Evolutionary conservation across 2,113 vertebrate species (phyloP), one percentile per base, ranked within the genome.

Genomic region (Pseudopodoces humilis): DNA sequence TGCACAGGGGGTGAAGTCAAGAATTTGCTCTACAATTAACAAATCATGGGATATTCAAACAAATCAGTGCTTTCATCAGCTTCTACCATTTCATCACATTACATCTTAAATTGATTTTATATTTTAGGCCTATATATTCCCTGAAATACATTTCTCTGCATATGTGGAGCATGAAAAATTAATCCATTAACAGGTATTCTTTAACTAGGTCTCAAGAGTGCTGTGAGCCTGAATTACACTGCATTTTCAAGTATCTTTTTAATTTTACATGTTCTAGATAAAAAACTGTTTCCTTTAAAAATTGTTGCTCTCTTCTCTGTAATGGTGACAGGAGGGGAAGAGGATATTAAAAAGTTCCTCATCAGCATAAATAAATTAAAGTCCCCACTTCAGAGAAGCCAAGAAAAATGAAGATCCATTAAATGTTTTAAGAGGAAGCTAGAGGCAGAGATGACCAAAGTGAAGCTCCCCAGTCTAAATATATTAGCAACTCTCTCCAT

Each of bases 361-460:
- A 89, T 96, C 88, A 86, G 56, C 80, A 94, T 95, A 81, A 96
- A 95, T 94, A 97, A 96, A 88, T 94, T 68, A 94, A 91, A 95
- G 84, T 69, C 64, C 44, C 44, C 68, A 82, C 78, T 96, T 95
- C 88, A 79, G 5, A 93, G 70, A 86, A 88, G 78, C 52, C 88
- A 92, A 80, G 80, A 90, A 77, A 35, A 94, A 94, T 65, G 70
- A 70, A 88, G 72, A 14, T 74, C 76, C 85, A 56, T 75, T 96
- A 86, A 95, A 93, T 86, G 58, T 86, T 94, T 94, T 86, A 92
- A 94, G 72, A 94, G 82, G 86, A 87, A 91, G 64, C 75, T 72
- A 52, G 30, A 90, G 52, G 41, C 72, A 92, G 74, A 92, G 39
- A 82, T 94, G 86, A 90, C 95, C 94, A 94, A 92, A 92, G 74